These are phyloP conservation scores for Leuciscus waleckii DNA, from an alignment of 2,797 vertebrate genomes.

Conservation along the genomic window DNA sequence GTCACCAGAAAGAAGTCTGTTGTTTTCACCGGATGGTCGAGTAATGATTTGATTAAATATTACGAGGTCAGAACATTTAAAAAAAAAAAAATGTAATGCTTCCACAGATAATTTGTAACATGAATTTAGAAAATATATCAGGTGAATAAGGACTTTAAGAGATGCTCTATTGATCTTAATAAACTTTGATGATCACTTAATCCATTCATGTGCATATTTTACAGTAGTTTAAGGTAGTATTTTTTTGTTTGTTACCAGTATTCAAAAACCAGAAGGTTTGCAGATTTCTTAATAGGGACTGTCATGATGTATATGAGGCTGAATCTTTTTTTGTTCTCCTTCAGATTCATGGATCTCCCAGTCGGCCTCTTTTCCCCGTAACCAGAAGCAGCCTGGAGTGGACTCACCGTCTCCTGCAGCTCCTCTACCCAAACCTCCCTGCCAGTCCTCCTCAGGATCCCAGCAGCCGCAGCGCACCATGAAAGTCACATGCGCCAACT, in stretches of 20 bases:
- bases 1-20: slow-evolving; percentile 3
- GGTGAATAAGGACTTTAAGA: neutral
- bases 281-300: neutral
- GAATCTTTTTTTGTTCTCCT: neutral
- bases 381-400: slow-evolving; percentile 94
- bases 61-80: no score
- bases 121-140: neutral
- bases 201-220: neutral
- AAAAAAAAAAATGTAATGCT: neutral
- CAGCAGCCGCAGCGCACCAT: slow-evolving; percentile 91
- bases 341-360: slow-evolving; percentile 98
- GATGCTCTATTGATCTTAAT: neutral
- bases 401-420: slow-evolving; percentile 92
- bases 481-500: slow-evolving; percentile 99
- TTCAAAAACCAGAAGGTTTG: neutral
- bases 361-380: slow-evolving; percentile 95
- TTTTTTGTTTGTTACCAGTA: neutral
- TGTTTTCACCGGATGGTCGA: neutral
- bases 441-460: slow-evolving; percentile 87
- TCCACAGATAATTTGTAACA: neutral
- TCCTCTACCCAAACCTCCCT: slow-evolving; percentile 92
- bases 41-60: slow-evolving; percentile 3
- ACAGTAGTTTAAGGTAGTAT: neutral
- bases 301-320: neutral
- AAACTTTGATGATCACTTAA: neutral